Evolutionary conservation across 2,113 vertebrate species (phyloP), one percentile per base, ranked within the genome.

Genomic region (Urocitellus parryii): DNA sequence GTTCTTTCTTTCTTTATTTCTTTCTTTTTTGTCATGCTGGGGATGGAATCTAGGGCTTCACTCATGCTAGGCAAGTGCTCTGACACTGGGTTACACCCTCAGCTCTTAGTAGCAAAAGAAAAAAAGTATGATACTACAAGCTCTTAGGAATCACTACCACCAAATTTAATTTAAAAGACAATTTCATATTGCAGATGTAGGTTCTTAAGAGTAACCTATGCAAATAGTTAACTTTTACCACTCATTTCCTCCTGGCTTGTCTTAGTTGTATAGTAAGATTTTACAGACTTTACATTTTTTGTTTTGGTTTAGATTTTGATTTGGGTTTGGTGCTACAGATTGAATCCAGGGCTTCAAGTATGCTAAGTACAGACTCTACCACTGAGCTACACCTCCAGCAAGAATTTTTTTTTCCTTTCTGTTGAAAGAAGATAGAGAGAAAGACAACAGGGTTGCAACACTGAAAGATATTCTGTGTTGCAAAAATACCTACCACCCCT

Each of bases 121-220:
- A 91, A n/a, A n/a, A 68, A 18, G 63, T 48, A 70, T 58, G 61
- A 63, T 63, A 63, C 24, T 4, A 67, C 12, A 56, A 10, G 37
- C 25, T 58, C 25, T 92, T 80, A 79, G 61, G 72, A 91, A 68
- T 74, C 18, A 68, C 39, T 42, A 42, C 65, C 56, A 34, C 39
- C 48, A 81, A 68, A 83, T 67, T 93, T 78, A 93, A 76, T 42
- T 84, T 80, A 94, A 96, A 92, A 81, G 48, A 80, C 56, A 79
- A 79, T 32, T 45, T 63, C 12, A 67, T 51, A 45, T 39, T 94
- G 27, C 12, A 94, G 72, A 84, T 65, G 4, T 7, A 29, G 8
- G 9, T 45, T 84, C 68, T 88, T 32, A 81, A 53, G 70, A 78
- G 68, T 76, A 67, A 37, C 25, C 7, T 17, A 51, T 39, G 18